Evolutionary conservation across 2,888 invertebrate species (phyloP), one percentile per base, ranked within the genome.

Genomic region (Allygus modestus): DNA sequence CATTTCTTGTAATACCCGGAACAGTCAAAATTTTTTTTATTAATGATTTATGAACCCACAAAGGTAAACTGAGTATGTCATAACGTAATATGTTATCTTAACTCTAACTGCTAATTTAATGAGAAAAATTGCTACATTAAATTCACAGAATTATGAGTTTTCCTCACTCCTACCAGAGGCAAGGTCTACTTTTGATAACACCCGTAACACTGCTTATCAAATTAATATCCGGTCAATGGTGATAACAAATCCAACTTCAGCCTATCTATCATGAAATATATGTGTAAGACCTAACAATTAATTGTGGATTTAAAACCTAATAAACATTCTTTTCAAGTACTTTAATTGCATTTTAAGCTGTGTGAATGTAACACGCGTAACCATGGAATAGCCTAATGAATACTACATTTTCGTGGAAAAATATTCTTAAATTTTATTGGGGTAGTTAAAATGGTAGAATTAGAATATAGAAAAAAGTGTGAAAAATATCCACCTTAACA

Each of bases 141-240:
- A n/a, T n/a, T n/a, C n/a, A n/a, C n/a, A n/a, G n/a, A n/a, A n/a
- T n/a, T n/a, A n/a, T n/a, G n/a, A n/a, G n/a, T n/a, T n/a, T n/a
- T n/a, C 58, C 12, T 58, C 58, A 46, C 51, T 46, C 51, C 58
- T 58, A 58, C 58, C 58, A 58, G 58, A 58, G 58, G 58, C 58
- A 58, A 58, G 58, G 58, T 58, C 58, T 11, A 58, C 51, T 58
- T 58, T 58, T 58, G 58, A 11, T 58, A 58, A 58, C 58, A 58
- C 58, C 58, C 58, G 58, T 58, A 58, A 58, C 58, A 11, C 58
- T 58, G 58, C 58, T 58, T 58, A 58, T 58, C 2, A 58, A 58
- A 58, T 58, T 23, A 58, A 58, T 58, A 58, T 58, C 58, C 58
- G 58, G 58, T 58, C 58, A 58, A 58, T 58, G 58, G 58, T 58